A percentile compares a stretch with the other conserved stretches of the same genome.
Conservation (phyloP, 2,888 invertebrate genomes). For the Tromatobia lineatoria region DNA sequence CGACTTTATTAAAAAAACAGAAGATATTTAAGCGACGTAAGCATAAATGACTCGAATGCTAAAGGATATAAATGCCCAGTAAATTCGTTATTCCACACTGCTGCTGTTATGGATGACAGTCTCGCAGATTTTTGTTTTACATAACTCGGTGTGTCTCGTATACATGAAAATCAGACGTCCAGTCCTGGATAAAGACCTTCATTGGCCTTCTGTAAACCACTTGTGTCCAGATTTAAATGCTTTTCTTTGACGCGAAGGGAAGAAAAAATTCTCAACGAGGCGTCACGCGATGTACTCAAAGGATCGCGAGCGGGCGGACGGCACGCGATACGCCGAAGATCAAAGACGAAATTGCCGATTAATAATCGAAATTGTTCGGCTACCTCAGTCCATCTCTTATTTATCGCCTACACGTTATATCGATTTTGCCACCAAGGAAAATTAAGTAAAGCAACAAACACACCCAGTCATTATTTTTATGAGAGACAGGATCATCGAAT, state of each 20-base stretch:
- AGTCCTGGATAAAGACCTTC: slow-evolving; percentile 44
- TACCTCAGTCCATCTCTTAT: slow-evolving; percentile 19
- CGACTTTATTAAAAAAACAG: neutral
- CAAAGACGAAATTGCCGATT: slow-evolving; percentile 70
- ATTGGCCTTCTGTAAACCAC: slow-evolving; percentile 30
- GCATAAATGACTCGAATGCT: neutral
- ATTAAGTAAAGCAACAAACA: neutral
- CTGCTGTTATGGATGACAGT: neutral
- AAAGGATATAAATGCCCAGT: neutral
- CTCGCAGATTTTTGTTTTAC: neutral
- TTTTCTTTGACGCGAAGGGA: slow-evolving; percentile 37
- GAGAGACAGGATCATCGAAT: neutral
- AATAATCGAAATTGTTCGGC: slow-evolving; percentile 61
- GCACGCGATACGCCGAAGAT: slow-evolving; percentile 71
- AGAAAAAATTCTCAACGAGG: slow-evolving; percentile 66
- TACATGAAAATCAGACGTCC: neutral
- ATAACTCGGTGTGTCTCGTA: neutral
- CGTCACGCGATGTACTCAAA: slow-evolving; percentile 68
- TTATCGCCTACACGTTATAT: slow-evolving; percentile 1
- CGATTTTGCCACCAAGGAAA: slow-evolving; percentile 5
- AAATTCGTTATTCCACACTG: slow-evolving; percentile 7
- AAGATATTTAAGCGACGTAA: neutral
- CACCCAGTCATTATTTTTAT: neutral
- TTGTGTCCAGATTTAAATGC: slow-evolving; percentile 63
- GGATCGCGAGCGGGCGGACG: slow-evolving; percentile 45